Evolutionary conservation across 2,888 invertebrate species (phyloP).

Genomic region (Callyntrura guangdongensis): DNA sequence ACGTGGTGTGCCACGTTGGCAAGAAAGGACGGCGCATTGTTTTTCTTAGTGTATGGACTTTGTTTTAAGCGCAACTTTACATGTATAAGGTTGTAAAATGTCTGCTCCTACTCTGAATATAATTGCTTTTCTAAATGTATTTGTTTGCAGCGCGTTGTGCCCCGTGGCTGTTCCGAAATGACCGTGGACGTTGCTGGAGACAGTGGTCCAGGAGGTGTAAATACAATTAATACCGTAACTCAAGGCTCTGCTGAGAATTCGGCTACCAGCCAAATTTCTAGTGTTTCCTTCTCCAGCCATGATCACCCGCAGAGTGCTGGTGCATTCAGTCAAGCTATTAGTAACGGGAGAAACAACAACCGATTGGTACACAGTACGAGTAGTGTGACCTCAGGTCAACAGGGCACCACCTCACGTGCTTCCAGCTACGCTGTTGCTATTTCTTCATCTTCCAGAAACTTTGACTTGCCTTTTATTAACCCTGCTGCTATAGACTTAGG

Average conservation of each 20-base stretch:
- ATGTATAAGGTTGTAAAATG: not conserved
- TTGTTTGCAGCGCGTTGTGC: conserved; percentile 82
- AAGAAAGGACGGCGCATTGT: conserved; percentile 84
- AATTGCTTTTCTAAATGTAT: no score
- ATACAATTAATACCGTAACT: conserved; percentile 83
- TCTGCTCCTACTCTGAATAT: not conserved
- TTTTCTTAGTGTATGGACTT: conserved; percentile 82
- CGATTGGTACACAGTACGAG: conserved; percentile 83
- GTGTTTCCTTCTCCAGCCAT: conserved; percentile 83
- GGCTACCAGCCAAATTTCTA: conserved; percentile 84
- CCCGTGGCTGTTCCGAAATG: conserved; percentile 84
- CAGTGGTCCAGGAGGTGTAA: conserved; percentile 74
- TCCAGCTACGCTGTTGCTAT: conserved; percentile 84
- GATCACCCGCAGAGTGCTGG: conserved; percentile 83
- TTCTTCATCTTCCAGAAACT: conserved; percentile 83
- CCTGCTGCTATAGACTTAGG: conserved; percentile 17
- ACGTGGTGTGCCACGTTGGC: conserved; percentile 85
- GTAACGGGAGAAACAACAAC: conserved; percentile 84
- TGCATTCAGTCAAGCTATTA: conserved; percentile 84
- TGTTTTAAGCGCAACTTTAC: not conserved
- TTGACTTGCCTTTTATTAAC: conserved; percentile 82
- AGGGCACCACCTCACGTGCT: conserved; percentile 82
- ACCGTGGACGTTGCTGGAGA: conserved; percentile 82
- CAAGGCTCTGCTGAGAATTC: conserved; percentile 84
- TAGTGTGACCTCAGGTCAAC: conserved; percentile 82